Evolutionary conservation across 2,113 vertebrate genomes (phyloP), one percentile per base, ranked within the genome.

Genomic region (Caranx ignobilis): DNA sequence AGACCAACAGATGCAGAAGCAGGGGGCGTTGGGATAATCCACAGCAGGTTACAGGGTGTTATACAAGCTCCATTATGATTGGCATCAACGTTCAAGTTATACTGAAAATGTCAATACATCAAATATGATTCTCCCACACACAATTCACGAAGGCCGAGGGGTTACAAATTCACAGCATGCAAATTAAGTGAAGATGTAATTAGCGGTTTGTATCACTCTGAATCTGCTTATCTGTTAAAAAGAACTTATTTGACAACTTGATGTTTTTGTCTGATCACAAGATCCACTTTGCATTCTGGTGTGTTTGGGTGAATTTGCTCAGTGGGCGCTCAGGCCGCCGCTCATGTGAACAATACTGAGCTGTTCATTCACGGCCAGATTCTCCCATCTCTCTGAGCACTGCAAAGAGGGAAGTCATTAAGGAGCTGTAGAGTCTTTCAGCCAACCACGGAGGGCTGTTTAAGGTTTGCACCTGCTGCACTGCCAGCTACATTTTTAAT

Each of bases 321-420:
- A 32, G 62, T 55, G 74, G 64, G 68, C 72, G 72, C 76, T 75
- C 63, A 61, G 67, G 55, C 77, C 81, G 54, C 69, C 34, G 57
- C 62, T 66, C 71, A 11, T 68, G 57, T 79, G 88, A 87, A 91
- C 91, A 86, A 87, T 79, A 69, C 80, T 75, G 67, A 54, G 79
- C 86, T 84, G 85, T 91, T 90, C 90, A 89, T 87, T 83, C 86
- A 43, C n/a, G 6, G 89, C 85, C 88, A 62, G 80, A 85, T 72
- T 66, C 79, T 61, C 39, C 63, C 73, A 64, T 77, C 72, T 78
- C 88, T 70, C 79, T 47, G 55, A 70, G 82, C 86, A 13, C 50
- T 57, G 90, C 78, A 77, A 47, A 87, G 77, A 89, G 79, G 78
- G 76, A 83, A 70, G 89, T 94, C 88, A 89, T 94, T 94, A 92